Base-by-base conservation (phyloP, 2,797 vertebrate species). In the Halcyon chelicuti region DNA sequence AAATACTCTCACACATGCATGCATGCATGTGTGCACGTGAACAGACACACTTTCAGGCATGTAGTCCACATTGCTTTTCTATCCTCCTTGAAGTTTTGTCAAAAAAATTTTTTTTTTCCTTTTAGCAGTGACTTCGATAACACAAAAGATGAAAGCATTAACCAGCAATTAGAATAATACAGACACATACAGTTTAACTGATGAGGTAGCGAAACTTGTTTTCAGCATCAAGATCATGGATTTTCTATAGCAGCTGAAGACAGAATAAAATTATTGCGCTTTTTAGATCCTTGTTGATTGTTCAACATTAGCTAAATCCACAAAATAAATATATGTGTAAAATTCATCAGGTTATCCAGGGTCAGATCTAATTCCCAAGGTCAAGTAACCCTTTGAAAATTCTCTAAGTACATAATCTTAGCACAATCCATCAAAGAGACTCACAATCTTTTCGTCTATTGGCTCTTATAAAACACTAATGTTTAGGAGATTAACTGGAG, bases 311-410 rank as follows among this genome's bases (percentile, higher is more conserved):
- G 80, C 88, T 95, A 97, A 97, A 97, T 86, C 82, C 86, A 95
- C 72, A 94, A 96, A 97, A 97, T 81, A 98, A 97, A 97, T 76
- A 88, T 21, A 84, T 37, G 70, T 95, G 92, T 93, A 97, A 97
- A 97, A 96, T 29, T 91, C 90, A 93, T 96, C 79, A 93, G 90
- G 89, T 97, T 96, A 95, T 96, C 97, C 77, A 17, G 12, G 96
- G 96, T 97, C 94, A 97, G 70, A 76, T 92, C 85, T 98, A 97
- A 98, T 97, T 96, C 96, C 71, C 91, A 97, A 96, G 96, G 97
- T 97, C 96, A 98, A 97, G 94, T 94, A 97, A 98, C 89, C 49
- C 94, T 97, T 97, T 97, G 95, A 98, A 97, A 84, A 90, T 83
- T 74, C 80, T 92, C 72, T 97, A 97, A 98, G 97, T 80, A 96